Conservation (phyloP, 2,888 invertebrate genomes). For the Hydroisotoma schaefferi region DNA sequence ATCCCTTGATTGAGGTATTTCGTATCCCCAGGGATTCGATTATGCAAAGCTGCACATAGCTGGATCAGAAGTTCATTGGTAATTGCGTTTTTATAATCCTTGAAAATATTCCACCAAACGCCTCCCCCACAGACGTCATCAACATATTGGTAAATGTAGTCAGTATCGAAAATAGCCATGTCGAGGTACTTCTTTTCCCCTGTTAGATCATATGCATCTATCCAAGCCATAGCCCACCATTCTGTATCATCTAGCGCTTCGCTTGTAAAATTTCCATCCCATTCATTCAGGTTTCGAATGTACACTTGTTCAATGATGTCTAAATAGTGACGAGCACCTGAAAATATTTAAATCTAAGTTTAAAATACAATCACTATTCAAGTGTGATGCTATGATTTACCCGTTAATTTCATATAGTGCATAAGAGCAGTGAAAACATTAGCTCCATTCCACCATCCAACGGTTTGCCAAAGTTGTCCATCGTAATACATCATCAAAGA, state of each 20-base stretch:
- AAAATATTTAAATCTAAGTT: neutral
- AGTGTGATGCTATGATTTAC: neutral
- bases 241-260: slow-evolving; percentile 14
- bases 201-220: slow-evolving; percentile 43
- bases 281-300: slow-evolving; percentile 18
- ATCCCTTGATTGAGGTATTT: slow-evolving; percentile 37
- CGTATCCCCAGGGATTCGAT: slow-evolving; percentile 38
- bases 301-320: slow-evolving; percentile 15
- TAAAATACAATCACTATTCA: neutral
- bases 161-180: slow-evolving; percentile 39
- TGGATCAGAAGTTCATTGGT: slow-evolving; percentile 44
- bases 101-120: slow-evolving; percentile 39
- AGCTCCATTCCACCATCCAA: slow-evolving; percentile 33
- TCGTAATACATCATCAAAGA: slow-evolving; percentile 33
- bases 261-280: slow-evolving; percentile 23
- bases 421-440: slow-evolving; percentile 32
- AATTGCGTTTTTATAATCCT: slow-evolving; percentile 45
- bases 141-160: slow-evolving; percentile 36
- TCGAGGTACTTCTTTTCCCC: slow-evolving; percentile 41
- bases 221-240: slow-evolving; percentile 45
- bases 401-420: slow-evolving; percentile 24
- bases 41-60: slow-evolving; percentile 37
- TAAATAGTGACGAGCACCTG: neutral
- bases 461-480: slow-evolving; percentile 22
- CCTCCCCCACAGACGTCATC: slow-evolving; percentile 47